Evolutionary conservation across 2,113 vertebrate genomes (phyloP).

Genomic region (Tupaia tana): DNA sequence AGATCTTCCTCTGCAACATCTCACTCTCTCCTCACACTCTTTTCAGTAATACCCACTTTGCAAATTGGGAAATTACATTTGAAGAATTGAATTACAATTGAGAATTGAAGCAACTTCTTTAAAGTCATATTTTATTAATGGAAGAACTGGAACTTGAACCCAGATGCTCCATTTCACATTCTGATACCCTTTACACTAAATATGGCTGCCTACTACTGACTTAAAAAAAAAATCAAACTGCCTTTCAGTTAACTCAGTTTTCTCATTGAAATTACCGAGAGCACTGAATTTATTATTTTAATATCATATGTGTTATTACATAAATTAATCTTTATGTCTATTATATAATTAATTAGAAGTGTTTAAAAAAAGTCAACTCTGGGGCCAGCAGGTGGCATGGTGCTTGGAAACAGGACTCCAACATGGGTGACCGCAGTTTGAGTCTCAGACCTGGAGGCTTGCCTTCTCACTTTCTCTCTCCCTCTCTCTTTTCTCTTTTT

Average conservation of each 20-base stretch:
- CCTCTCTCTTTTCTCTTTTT: too few relatives aligned
- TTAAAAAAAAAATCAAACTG: conserved; percentile 34
- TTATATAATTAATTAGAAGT: neutral
- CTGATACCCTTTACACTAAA: neutral
- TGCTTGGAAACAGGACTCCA: too few relatives aligned
- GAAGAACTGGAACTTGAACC: neutral
- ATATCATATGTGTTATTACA: conserved; percentile 19
- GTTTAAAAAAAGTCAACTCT: neutral
- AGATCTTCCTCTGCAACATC: neutral
- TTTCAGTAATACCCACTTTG: neutral
- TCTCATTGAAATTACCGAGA: conserved; percentile 45
- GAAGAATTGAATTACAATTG: too few relatives aligned
- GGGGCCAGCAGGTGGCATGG: too few relatives aligned
- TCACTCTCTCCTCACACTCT: neutral
- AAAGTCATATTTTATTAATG: neutral
- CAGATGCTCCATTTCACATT: neutral
- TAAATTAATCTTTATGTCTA: neutral
- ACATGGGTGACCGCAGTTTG: too few relatives aligned
- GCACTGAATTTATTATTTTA: neutral
- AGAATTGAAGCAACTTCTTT: neutral
- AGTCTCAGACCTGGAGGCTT: too few relatives aligned
- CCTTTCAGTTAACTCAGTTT: neutral
- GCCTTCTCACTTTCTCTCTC: too few relatives aligned
- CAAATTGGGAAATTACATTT: conserved; percentile 18
- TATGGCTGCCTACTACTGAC: neutral